Base-by-base conservation (phyloP, 2,113 vertebrate species). In the Sciurus niger region DNA sequence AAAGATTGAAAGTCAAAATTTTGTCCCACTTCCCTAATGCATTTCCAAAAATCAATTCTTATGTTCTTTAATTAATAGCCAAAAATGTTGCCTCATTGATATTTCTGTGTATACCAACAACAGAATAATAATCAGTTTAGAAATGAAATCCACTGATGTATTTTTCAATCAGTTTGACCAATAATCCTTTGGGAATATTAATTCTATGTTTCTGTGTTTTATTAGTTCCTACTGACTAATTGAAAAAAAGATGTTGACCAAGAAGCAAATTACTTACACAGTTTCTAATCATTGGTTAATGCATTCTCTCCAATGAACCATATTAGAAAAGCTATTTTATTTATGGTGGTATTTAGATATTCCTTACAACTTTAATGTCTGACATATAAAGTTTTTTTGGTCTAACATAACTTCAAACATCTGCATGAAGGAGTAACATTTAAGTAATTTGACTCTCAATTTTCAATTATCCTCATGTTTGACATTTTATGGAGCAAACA, bases 401-500 rank as follows among this genome's bases (percentile, higher is more conserved):
- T 58, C 10, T 94, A 91, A 83, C 30, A 83, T 10, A 93, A 8
- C 14, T 85, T 53, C 60, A 94, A 78, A 93, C 87, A 97, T 92
- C 95, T 97, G 89, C n/a, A 68, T 65, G 28, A 92, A 95, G 95
- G 53, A 40, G 82, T 97, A 96, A 94, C 84, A 96, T 93, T 97
- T 95, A 96, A 95, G 46, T 84, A 84, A 82, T 85, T 96, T 63
- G 84, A 43, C 30, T 87, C 11, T 60, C n/a, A 79, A 53, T 92
- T 95, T 92, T 87, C 84, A 94, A 92, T 97, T 95, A 95, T 87
- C 67, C 76, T 92, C 40, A 37, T 90, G 76, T 74, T 95, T 97
- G 82, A 92, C 48, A 74, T 94, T n/a, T 85, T 78, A 89, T 46
- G 28, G 30, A 88, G 37, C 22, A 97, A 92, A 85, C 68, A 96